These are phyloP conservation scores for Osmerus mordax DNA, from an alignment of 2,113 vertebrate genomes.

Conservation along the genomic window DNA sequence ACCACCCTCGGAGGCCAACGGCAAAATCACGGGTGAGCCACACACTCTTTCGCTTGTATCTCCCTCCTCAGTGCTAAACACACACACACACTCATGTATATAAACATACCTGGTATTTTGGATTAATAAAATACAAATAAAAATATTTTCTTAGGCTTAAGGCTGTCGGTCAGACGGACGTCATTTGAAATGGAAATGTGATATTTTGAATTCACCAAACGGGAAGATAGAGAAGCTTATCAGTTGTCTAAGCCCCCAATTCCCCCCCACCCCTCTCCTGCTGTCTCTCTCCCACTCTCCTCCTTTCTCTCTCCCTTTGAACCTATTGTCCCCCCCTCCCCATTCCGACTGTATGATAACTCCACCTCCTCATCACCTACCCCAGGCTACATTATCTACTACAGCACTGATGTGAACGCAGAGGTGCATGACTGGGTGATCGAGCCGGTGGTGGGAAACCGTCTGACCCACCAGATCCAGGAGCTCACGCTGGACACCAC, in stretches of 20 bases:
- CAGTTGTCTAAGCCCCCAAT: neutral
- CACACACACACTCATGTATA: neutral
- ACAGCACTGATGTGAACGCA: constrained; percentile 94
- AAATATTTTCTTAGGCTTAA: no score
- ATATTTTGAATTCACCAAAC: no score
- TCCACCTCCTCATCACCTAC: neutral
- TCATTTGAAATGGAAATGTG: no score
- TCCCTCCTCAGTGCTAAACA: neutral
- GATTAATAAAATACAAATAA: no score
- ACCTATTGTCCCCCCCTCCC: neutral
- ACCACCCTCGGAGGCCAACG: constrained; percentile 96
- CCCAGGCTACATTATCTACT: constrained; percentile 97
- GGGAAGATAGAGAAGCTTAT: no score
- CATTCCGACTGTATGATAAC: neutral
- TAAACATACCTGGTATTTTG: neutral
- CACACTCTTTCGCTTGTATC: neutral
- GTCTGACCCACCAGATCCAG: constrained; percentile 96
- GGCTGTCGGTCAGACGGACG: no score
- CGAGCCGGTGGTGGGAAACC: constrained; percentile 93
- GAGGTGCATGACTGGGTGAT: constrained; percentile 98
- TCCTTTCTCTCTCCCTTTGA: neutral
- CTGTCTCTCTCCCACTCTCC: neutral
- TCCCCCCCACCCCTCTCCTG: neutral
- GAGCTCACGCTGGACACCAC: constrained; percentile 94
- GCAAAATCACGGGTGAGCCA: constrained; percentile 90